These are phyloP conservation scores for Drosophila monieri DNA, from an alignment of 2,888 invertebrate genomes.

Conservation along the genomic window DNA sequence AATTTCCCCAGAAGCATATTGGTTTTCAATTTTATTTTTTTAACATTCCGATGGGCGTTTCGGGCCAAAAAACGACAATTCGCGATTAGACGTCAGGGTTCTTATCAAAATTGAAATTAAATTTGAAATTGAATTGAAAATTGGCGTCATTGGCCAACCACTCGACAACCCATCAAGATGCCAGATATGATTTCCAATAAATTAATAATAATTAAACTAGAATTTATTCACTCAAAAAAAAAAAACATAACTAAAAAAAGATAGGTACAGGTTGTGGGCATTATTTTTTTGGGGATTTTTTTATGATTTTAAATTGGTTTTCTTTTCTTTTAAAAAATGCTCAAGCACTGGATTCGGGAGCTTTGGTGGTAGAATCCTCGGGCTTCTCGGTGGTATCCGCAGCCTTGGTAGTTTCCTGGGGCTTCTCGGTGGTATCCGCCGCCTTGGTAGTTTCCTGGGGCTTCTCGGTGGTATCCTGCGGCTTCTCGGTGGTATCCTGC, in stretches of 20 bases:
- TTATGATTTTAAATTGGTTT: neutral
- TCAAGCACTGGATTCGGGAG: neutral
- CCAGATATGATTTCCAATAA: conserved; percentile 23
- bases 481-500: neutral
- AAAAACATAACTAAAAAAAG: conserved; percentile 34
- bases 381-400: neutral
- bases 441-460: too few relatives aligned
- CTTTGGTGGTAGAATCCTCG: neutral
- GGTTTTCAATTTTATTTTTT: neutral
- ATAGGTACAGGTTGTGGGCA: conserved; percentile 2
- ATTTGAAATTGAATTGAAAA: conserved; percentile 16
- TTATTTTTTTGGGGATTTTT: conserved; percentile 26
- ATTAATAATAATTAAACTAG: conserved; percentile 55
- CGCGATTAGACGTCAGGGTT: neutral
- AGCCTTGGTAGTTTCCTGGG: neutral
- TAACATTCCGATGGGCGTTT: neutral
- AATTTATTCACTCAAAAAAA: conserved; percentile 54
- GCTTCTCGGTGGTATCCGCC: neutral
- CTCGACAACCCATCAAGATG: conserved; percentile 32
- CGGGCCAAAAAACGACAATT: neutral
- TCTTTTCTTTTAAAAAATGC: neutral
- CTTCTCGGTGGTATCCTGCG: neutral
- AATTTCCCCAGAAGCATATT: neutral
- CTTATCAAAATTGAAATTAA: conserved; percentile 13
- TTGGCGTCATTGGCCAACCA: conserved; percentile 22